phyloP scores from a whole-genome alignment of 2,797 vertebrate genomes.

The Bovichtus variegatus region DNA sequence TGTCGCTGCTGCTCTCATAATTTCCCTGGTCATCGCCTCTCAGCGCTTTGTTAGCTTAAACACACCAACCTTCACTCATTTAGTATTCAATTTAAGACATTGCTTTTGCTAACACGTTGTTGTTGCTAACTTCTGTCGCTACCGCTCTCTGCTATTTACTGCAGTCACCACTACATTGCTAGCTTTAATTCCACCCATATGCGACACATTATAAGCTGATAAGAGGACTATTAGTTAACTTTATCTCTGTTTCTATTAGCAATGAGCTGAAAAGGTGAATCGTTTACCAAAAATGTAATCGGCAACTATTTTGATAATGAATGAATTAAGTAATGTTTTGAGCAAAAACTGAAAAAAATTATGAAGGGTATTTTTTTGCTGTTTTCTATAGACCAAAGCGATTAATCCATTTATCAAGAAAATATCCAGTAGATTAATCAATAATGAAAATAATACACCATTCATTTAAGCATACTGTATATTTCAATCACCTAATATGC shows the following conservation, averaged over 20 bases:
- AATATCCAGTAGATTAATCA: not conserved
- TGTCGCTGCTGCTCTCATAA: not conserved
- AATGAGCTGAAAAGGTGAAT: no score
- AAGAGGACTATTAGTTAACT: not conserved
- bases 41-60: not conserved
- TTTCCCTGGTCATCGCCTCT: not conserved
- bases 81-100: not conserved
- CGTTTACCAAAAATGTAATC: not conserved
- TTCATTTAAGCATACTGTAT: not conserved
- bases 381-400: not conserved
- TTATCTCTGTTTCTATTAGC: no score
- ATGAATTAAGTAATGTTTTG: not conserved
- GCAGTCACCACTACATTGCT: not conserved
- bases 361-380: not conserved
- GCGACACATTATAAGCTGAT: not conserved
- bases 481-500: not conserved
- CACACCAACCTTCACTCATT: not conserved
- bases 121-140: not conserved
- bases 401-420: not conserved
- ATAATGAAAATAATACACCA: not conserved
- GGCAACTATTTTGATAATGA: not conserved
- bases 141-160: no score
- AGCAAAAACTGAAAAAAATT: not conserved
- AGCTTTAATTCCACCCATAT: not conserved
- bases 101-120: no score